Percentiles rank a stretch among this genome's conserved stretches.
Evolutionary conservation across 2,113 vertebrate genomes (phyloP).

Genomic region (Gorsachius goisagi): DNA sequence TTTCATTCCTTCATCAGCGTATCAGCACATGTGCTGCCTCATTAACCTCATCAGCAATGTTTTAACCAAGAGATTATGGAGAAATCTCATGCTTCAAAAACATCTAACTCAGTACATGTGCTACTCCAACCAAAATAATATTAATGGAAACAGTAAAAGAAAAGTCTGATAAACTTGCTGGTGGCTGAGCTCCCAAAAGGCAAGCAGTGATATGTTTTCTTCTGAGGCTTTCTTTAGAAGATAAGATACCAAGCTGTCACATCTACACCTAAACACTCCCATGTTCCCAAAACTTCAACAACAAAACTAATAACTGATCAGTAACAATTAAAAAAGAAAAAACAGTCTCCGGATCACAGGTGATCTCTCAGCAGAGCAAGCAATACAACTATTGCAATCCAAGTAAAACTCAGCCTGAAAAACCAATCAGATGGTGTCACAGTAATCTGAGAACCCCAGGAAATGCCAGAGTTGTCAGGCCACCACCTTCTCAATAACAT

Average conservation of each 20-base stretch:
- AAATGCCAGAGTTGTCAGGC: constrained; percentile 45
- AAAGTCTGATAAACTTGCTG: neutral
- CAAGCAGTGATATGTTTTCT: neutral
- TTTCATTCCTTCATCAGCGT: neutral
- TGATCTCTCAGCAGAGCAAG: neutral
- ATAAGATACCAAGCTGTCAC: neutral
- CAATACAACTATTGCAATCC: neutral
- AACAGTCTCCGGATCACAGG: neutral
- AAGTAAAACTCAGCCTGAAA: neutral
- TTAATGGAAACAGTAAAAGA: neutral
- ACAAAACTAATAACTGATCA: neutral
- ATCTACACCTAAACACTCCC: neutral
- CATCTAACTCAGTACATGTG: neutral
- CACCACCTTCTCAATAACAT: constrained; percentile 26
- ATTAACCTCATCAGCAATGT: neutral
- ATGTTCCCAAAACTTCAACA: neutral
- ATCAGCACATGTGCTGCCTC: neutral
- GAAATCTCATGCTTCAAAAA: neutral
- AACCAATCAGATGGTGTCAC: neutral
- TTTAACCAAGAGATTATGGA: neutral
- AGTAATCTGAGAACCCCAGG: constrained; percentile 26
- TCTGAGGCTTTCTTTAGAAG: neutral
- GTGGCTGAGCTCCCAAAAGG: neutral
- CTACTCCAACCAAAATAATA: neutral
- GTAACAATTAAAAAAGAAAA: neutral